Evolutionary conservation across 1,140 invertebrate genomes (phyloP).

Genomic region (Holcopasites calliopsidis): DNA sequence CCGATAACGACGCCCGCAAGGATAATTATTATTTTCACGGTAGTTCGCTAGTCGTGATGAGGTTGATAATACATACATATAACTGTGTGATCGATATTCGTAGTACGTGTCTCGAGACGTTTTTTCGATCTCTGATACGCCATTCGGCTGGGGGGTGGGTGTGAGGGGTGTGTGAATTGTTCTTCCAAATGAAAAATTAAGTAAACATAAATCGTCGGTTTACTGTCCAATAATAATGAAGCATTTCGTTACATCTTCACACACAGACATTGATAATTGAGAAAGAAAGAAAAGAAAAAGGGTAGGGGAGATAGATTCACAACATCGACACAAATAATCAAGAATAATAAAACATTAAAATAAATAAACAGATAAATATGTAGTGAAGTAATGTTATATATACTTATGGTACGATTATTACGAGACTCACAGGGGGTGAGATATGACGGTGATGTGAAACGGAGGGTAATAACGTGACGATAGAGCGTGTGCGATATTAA

Average conservation of each 20-base stretch:
- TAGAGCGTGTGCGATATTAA: constrained; percentile 41
- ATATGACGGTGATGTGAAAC: constrained; percentile 16
- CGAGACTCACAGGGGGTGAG: neutral
- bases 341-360: too few relatives aligned
- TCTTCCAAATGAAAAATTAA: neutral
- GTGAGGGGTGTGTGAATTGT: too few relatives aligned
- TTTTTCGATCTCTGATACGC: neutral
- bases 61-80: constrained; percentile 24
- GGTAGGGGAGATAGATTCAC: neutral
- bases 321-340: constrained; percentile 15
- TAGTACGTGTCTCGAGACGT: constrained; percentile 22
- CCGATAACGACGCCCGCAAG: constrained; percentile 3
- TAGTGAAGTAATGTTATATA: constrained; percentile 28
- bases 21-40: constrained; percentile 35
- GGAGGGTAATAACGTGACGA: constrained; percentile 28
- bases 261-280: too few relatives aligned
- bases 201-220: neutral
- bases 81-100: neutral
- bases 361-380: too few relatives aligned
- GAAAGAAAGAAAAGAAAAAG: neutral
- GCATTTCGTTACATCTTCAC: too few relatives aligned
- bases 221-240: neutral
- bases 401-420: constrained; percentile 13
- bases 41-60: constrained; percentile 14
- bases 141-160: too few relatives aligned